Base-by-base conservation (phyloP, 2,797 vertebrate genomes). In the Champsocephalus esox region DNA sequence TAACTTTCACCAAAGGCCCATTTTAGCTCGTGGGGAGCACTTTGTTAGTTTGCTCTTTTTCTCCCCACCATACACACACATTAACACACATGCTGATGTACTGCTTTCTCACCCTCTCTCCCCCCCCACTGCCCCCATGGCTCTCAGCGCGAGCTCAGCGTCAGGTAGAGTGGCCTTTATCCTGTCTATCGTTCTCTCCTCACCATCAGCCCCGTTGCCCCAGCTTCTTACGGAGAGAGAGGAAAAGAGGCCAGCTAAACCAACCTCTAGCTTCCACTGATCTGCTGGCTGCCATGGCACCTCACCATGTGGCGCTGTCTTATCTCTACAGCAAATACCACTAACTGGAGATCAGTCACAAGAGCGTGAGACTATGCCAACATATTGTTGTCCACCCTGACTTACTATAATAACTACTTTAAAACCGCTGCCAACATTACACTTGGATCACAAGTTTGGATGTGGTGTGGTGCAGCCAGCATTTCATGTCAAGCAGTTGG, bases 101-200 rank as follows among this genome's bases (percentile, higher is more conserved):
- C 79, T 89, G 78, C 89, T 93, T 81, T 92, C 82, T 90, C 88
- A 79, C 91, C 82, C 82, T 79, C 75, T 73, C 80, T 71, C 75
- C 68, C 67, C 67, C 32, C 71, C 34, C 61, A 44, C 38, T 71
- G 74, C 88, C 86, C 81, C 81, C 78, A 67, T 76, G 81, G 75
- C 93, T 93, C 90, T 87, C 98, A 99, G 98, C 98, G 98, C 83
- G 98, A 99, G 96, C 97, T 99, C 96, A 99, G 96, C 94, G 98
- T 99, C 96, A 99, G 98, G 98, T 99, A 98, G 97, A 98, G 95
- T 95, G 90, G 91, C 81, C 85, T 91, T 92, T 90, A 91, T 90
- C 74, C 77, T 91, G 66, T 89, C 88, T 92, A 64, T 90, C 77
- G 60, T 87, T 90, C 87, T 89, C 82, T 90, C 85, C 75, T 79